phyloP scores from a whole-genome alignment of 1,140 invertebrate genomes.

The Antheraea mylitta region DNA sequence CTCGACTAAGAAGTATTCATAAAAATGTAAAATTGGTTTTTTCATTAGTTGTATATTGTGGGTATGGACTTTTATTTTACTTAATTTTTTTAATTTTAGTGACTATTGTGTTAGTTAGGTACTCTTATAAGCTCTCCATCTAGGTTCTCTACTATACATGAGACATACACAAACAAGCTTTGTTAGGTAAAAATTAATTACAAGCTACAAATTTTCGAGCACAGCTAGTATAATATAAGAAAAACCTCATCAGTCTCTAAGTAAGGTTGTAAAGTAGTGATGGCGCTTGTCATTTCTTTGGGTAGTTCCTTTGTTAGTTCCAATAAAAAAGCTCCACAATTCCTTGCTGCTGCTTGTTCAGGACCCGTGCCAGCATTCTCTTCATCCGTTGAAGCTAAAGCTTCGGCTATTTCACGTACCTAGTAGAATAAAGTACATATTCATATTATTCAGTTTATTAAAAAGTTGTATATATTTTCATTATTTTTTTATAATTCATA shows the following conservation, averaged over 20 bases:
- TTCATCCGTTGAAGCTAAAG: constrained; percentile 76
- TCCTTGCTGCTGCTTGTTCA: constrained; percentile 80
- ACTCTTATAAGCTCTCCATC: too few species aligned
- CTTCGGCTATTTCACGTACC: constrained; percentile 85
- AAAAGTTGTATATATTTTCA: not conserved
- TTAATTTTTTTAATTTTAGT: too few species aligned
- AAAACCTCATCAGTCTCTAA: constrained; percentile 74
- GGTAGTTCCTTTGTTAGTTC: constrained; percentile 84
- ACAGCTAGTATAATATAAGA: constrained; percentile 14
- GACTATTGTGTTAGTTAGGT: too few species aligned
- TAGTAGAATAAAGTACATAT: constrained; percentile 8
- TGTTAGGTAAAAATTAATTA: too few species aligned
- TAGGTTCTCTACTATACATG: too few species aligned
- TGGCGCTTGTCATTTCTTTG: constrained; percentile 81
- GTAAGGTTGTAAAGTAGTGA: constrained; percentile 61
- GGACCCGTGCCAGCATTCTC: constrained; percentile 78
- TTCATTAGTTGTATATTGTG: too few species aligned
- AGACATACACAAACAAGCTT: too few species aligned
- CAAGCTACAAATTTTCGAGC: too few species aligned
- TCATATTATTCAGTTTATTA: too few species aligned
- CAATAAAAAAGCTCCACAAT: constrained; percentile 84
- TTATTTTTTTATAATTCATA: not conserved
- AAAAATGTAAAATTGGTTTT: too few species aligned
- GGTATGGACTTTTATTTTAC: too few species aligned
- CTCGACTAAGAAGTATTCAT: too few species aligned